Evolutionary conservation across 2,113 vertebrate genomes (phyloP).

Genomic region (Ceuthmochares aereus): DNA sequence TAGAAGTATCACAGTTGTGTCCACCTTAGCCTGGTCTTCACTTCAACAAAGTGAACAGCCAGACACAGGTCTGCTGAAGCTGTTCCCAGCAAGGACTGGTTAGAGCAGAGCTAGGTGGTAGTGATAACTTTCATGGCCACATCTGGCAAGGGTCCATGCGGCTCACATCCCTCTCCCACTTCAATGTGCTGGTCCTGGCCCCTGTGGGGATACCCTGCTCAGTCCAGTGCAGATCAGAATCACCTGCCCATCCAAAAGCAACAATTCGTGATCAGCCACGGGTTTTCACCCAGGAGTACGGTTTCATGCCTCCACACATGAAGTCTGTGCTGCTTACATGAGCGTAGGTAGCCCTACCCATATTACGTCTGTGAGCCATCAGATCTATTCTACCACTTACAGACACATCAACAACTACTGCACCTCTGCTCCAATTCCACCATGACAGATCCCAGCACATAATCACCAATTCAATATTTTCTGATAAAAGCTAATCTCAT

Average conservation of each 20-base stretch:
- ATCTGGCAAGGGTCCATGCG: not conserved
- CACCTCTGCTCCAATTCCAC: not conserved
- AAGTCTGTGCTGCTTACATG: not conserved
- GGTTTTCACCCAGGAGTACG: not conserved
- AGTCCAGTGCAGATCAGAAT: not conserved
- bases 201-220: not conserved
- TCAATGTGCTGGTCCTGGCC: fast-evolving
- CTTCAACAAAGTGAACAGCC: fast-evolving
- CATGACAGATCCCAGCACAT: fast-evolving
- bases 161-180: not conserved
- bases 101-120: not conserved
- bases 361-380: fast-evolving
- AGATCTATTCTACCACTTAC: not conserved
- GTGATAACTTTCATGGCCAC: not conserved
- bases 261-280: fast-evolving
- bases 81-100: not conserved
- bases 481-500: not conserved
- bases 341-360: not conserved
- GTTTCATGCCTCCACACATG: fast-evolving
- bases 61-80: not conserved
- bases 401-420: fast-evolving
- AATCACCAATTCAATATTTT: not conserved
- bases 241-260: not conserved
- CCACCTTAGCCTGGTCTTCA: not conserved
- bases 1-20: not conserved